Evolutionary conservation across 2,113 vertebrate genomes (phyloP).

Genomic region (Halcyon senegalensis): DNA sequence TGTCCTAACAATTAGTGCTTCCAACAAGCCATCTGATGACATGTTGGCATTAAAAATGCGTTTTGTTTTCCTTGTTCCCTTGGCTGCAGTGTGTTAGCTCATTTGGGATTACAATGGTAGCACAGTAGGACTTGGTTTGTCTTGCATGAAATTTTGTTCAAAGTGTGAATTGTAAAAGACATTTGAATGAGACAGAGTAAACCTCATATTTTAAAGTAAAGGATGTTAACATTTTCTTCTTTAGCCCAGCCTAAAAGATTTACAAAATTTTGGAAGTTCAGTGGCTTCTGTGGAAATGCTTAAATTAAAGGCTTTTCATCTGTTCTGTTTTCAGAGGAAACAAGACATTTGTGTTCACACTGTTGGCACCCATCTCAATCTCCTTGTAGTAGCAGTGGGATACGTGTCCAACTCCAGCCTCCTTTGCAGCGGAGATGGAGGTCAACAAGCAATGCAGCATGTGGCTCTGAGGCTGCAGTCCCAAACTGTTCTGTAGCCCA

Average conservation of each 20-base stretch:
- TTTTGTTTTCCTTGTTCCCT: constrained; percentile 34
- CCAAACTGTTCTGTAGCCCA: not conserved
- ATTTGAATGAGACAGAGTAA: not conserved
- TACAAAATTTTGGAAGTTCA: not conserved
- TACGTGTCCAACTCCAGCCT: not conserved
- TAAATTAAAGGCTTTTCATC: not conserved
- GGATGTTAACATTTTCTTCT: not conserved
- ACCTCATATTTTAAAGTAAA: not conserved
- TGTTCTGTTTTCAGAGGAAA: not conserved
- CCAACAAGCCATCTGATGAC: not conserved
- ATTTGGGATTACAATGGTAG: constrained; percentile 28
- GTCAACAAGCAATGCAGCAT: too few relatives aligned
- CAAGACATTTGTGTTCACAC: not conserved
- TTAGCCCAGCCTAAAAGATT: not conserved
- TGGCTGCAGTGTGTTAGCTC: not conserved
- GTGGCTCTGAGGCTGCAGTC: not conserved
- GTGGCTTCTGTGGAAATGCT: not conserved
- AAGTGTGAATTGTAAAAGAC: not conserved
- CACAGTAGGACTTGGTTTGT: constrained; percentile 24
- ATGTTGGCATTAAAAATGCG: not conserved
- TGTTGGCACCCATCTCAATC: accelerated
- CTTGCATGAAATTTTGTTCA: constrained; percentile 19
- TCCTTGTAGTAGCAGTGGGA: not conserved
- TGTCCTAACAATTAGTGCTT: constrained; percentile 9
- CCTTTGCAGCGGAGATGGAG: not conserved